Base-by-base conservation (phyloP, 2,888 invertebrate genomes). In the Neuroscelio doddi region DNA sequence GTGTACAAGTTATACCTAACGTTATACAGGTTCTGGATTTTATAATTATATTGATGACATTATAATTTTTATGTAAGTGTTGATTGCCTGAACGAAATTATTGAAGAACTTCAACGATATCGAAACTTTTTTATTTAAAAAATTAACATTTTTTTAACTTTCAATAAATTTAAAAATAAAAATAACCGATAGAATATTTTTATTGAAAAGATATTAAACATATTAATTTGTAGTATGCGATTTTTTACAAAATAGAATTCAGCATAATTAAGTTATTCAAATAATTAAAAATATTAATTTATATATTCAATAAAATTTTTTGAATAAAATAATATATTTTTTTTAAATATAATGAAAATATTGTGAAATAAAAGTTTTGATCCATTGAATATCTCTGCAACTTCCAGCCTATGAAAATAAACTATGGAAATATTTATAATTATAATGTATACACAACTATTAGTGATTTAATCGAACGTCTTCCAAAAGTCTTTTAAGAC, bases 11-110 rank as follows among this genome's bases (percentile, higher is more conserved):
- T 75, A 73, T 66, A 66, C 70, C 51, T 65, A 77, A 70, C 76
- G 80, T 81, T 80, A 71, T 70, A 58, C 76, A 77, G 72, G 70
- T 79, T 76, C 70, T 68, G 77, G 74, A 81, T 82, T 82, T 82
- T 81, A 79, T 82, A 82, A 80, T 73, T 75, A 70, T 73, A 74
- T 72, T 71, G 61, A 70, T 66, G 45, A 67, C 62, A 57, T 69
- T 70, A 67, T 70, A 65, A 73, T 71, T 78, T 76, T 64, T 70
- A 72, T 68, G 61, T 69, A 62, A 63, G 61, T 61, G 68, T 70
- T 68, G 56, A 53, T 64, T 47, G 52, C 39, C 49, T 39, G 46
- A 45, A 30, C 14, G 32, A 39, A 9, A 27, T 7, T 12, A 39
- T 32, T 17, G 32, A 30, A 14, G 10, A 38, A 17, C 24, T 21